A percentile compares a stretch with the other conserved stretches of the same genome.
Evolutionary conservation across 2,113 vertebrate genomes (phyloP).

Genomic region (Varanus komodoensis): DNA sequence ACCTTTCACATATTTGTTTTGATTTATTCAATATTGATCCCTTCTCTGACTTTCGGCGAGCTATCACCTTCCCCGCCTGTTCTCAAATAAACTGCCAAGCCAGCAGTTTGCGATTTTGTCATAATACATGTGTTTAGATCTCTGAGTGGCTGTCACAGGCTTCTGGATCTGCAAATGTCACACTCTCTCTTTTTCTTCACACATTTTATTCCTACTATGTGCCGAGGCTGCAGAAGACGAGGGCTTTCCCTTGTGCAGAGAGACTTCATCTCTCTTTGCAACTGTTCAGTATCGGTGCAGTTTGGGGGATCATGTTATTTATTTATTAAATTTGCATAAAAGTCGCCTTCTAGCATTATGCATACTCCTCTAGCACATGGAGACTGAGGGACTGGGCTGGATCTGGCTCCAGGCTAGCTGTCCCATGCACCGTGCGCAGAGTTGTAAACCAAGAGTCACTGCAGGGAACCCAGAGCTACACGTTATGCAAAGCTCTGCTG

Average conservation of each 20-base stretch:
- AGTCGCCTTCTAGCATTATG: too few relatives aligned
- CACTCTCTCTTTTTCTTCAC: conserved; percentile 50
- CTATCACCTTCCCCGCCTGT: conserved; percentile 77
- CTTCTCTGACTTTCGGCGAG: conserved; percentile 78
- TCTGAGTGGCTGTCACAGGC: conserved; percentile 66
- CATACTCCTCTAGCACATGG: not conserved
- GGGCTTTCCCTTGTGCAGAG: conserved; percentile 1
- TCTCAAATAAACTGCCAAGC: conserved; percentile 77
- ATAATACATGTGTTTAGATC: conserved; percentile 74
- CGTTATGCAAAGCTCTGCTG: not conserved
- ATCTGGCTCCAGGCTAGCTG: not conserved
- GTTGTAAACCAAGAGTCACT: not conserved
- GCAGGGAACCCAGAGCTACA: not conserved
- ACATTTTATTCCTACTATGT: conserved; percentile 42
- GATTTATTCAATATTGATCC: conserved; percentile 80
- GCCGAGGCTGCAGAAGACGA: conserved; percentile 41
- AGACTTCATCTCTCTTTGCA: conserved; percentile 34
- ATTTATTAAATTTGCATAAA: too few relatives aligned
- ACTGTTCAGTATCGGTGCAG: conserved; percentile 18
- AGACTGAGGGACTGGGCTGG: conserved; percentile 37
- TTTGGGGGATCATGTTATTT: conserved; percentile 25
- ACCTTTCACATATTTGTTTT: conserved; percentile 84
- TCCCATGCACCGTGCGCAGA: not conserved
- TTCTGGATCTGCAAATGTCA: conserved; percentile 67
- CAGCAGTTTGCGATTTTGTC: conserved; percentile 76